Base-by-base conservation (phyloP, 2,113 vertebrate genomes). In the Paraplagusia blochii region DNA sequence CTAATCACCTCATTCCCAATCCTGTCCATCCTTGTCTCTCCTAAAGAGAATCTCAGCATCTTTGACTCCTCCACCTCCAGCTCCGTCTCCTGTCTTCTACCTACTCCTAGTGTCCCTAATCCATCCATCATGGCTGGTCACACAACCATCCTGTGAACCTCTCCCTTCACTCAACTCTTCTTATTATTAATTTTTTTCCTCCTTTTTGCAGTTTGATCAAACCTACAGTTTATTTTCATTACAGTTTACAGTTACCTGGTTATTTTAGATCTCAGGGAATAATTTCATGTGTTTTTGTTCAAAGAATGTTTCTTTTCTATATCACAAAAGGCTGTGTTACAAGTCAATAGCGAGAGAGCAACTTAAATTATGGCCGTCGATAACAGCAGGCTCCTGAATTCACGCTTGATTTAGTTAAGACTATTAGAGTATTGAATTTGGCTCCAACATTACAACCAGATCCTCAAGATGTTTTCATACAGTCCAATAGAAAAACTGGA, bases 231-330 rank as follows among this genome's bases (percentile, higher is more conserved):
- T 2, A 29, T 29, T 6, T 29, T n/a, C n/a, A n/a, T n/a, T 29
- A 6, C 22, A 29, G 22, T 29, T 29, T 2, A 29, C 6, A 2
- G 2, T 29, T 29, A 6, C 6, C 6, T 29, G 2, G 53, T 5
- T 58, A 65, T 64, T 51, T 34, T 51, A n/a, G n/a, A 48, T 69
- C 53, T 16, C 44, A 58, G 59, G 76, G 64, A n/a, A 73, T 66
- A 13, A 48, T 67, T 74, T 42, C 48, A 29, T 45, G 35, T 63
- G 44, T 65, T 42, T n/a, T 36, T 44, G 54, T 11, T 16, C 11
- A 13, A 52, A 59, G 17, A 60, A 44, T 35, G 38, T 58, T 39
- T 13, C 11, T 52, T 38, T 60, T 17, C 29, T n/a, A 7, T 33
- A 29, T 39, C 6, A 15, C 57, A 44, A 33, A 48, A 18, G 29